Evolutionary conservation across 1,140 invertebrate genomes (phyloP).

Genomic region (Euwallacea similis): DNA sequence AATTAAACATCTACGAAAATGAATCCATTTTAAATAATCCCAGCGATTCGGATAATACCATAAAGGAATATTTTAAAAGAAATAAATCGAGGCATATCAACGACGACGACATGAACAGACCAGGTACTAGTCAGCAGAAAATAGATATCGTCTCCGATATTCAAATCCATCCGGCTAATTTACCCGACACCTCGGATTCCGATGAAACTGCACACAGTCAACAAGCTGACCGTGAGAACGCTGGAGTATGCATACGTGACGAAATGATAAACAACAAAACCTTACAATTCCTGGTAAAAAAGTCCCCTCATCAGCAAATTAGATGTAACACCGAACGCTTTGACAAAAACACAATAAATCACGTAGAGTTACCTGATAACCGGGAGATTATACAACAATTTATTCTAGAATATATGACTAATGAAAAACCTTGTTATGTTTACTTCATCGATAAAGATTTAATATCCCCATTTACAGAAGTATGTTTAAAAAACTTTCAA

Average conservation of each 20-base stretch:
- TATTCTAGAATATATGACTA: too few species aligned
- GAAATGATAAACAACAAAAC: conserved; percentile 13
- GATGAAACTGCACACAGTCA: not conserved
- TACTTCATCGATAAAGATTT: too few species aligned
- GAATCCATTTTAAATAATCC: conserved; percentile 1
- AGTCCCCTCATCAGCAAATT: not conserved
- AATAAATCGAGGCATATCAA: not conserved
- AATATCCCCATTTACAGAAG: too few species aligned
- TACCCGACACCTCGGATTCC: too few species aligned
- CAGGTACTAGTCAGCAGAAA: not conserved
- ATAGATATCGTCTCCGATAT: not conserved
- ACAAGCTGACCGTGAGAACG: not conserved
- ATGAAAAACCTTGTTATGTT: too few species aligned
- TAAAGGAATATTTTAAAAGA: not conserved
- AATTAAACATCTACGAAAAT: conserved; percentile 9
- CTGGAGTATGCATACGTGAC: not conserved
- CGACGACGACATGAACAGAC: not conserved
- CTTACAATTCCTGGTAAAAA: conserved; percentile 3
- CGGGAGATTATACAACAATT: too few species aligned
- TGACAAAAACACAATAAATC: too few species aligned
- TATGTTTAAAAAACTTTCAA: too few species aligned
- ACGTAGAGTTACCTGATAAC: too few species aligned
- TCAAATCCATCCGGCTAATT: not conserved
- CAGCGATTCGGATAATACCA: not conserved
- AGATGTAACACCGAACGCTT: too few species aligned